phyloP scores from a whole-genome alignment of 2,113 vertebrate genomes.

The Xenus cinereus region DNA sequence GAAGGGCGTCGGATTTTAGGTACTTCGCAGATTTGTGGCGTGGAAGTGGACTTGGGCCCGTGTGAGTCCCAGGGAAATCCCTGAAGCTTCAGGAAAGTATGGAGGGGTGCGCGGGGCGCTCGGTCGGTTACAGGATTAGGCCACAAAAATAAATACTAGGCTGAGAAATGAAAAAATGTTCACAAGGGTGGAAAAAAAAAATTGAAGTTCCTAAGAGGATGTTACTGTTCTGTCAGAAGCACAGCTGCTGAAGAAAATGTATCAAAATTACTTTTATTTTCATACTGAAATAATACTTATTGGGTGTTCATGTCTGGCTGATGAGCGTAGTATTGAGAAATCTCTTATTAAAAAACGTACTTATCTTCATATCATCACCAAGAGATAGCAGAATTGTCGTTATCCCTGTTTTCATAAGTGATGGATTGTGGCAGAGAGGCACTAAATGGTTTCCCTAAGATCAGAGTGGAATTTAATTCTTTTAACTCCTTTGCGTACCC shows the following conservation, averaged over 20 bases:
- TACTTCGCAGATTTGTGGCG: neutral
- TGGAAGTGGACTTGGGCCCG: neutral
- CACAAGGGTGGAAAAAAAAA: neutral
- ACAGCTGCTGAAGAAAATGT: neutral
- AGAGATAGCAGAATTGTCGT: neutral
- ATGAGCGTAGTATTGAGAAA: neutral
- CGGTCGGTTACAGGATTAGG: accelerated
- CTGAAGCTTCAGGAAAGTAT: neutral
- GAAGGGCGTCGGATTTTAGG: neutral
- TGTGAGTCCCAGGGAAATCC: neutral
- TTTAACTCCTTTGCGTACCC: neutral
- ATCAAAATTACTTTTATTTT: neutral
- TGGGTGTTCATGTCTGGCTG: accelerated
- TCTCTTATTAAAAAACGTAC: neutral
- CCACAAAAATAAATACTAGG: neutral
- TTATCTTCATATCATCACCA: neutral
- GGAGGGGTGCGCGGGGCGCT: accelerated
- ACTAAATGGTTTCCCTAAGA: neutral
- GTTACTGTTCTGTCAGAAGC: neutral
- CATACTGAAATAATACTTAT: neutral
- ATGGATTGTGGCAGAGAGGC: neutral
- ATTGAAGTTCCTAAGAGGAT: neutral
- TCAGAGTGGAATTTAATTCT: neutral
- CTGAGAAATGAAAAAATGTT: neutral
- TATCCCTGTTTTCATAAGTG: neutral